Base-by-base conservation (phyloP, 1,140 invertebrate genomes). In the Proales similis region DNA sequence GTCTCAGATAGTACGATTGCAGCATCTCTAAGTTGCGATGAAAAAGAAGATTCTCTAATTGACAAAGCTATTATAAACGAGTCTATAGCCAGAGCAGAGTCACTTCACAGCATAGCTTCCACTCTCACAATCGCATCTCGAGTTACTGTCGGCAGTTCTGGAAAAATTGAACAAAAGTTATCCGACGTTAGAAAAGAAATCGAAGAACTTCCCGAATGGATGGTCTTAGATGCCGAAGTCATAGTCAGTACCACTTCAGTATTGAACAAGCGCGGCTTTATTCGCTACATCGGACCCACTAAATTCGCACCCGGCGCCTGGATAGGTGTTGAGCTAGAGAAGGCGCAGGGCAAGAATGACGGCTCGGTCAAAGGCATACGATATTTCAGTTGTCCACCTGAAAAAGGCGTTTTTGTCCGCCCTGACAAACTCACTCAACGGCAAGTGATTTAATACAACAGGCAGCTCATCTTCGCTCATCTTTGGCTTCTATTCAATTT, bases 341-440 rank as follows among this genome's bases (percentile, higher is more conserved):
- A 74, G 39, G 66, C 70, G 6, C 67, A 70, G 60, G 77, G 92
- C 36, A 79, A 78, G 67, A 78, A 79, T 70, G 77, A 79, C 66
- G 78, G 78, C 19, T 70, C 70, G 17, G 75, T 79, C 3, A 68
- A 69, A 33, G 75, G 75, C 14, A 68, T 74, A 11, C 48, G 74
- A 47, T 79, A 79, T 65, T 79, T 78, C 73, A 90, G 94, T 76
- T 96, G 92, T 74, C 87, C 90, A 74, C 81, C 88, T 5, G 90
- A 90, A 68, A 83, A 85, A 29, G 93, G 93, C 5, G 86, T 96
- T 22, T 97, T 96, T 74, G 90, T 90, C 24, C 82, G 89, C n/a
- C 6, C 26, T 26, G 61, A 63, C 14, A 63, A 63, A 63, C 29
- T 63, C 20, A 29, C 29, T 24, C 27, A 42, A 12, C n/a, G n/a